Conservation (phyloP, 2,888 invertebrate species). For the Linnaemya vulpina region DNA sequence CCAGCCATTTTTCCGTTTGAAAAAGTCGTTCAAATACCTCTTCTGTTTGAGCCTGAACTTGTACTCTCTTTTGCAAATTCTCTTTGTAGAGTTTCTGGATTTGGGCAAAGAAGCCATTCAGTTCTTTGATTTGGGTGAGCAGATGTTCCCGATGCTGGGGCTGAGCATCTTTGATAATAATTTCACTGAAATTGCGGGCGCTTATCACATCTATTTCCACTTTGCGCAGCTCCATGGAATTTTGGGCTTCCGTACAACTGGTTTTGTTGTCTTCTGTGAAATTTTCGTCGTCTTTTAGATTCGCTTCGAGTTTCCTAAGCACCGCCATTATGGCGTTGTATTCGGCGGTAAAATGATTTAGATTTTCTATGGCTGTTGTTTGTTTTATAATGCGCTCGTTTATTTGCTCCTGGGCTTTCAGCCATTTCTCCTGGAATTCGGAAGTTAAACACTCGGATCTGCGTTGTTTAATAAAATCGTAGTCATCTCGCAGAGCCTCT, state of each 20-base stretch:
- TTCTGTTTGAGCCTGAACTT: constrained; percentile 78
- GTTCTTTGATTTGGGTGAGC: constrained; percentile 77
- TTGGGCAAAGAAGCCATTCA: constrained; percentile 79
- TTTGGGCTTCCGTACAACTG: constrained; percentile 44
- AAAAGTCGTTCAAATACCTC: constrained; percentile 78
- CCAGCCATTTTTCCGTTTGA: constrained; percentile 86
- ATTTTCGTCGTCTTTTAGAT: constrained; percentile 66
- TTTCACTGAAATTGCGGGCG: constrained; percentile 82
- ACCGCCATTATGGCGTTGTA: constrained; percentile 80
- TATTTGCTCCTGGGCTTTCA: constrained; percentile 79
- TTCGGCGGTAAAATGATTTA: constrained; percentile 82
- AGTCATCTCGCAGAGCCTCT: constrained; percentile 76
- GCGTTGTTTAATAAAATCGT: constrained; percentile 75
- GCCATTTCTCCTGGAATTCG: constrained; percentile 79
- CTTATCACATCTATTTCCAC: constrained; percentile 83
- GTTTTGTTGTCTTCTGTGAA: constrained; percentile 18
- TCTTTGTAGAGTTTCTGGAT: constrained; percentile 79
- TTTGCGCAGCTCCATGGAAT: constrained; percentile 80
- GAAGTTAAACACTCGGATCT: constrained; percentile 73
- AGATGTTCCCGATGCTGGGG: constrained; percentile 77
- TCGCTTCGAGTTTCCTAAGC: constrained; percentile 75
- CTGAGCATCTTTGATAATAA: constrained; percentile 81
- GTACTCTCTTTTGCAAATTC: constrained; percentile 78
- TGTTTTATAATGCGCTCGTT: constrained; percentile 82
- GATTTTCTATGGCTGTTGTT: constrained; percentile 82